Conservation (phyloP, 2,888 invertebrate genomes). For the Erebia ligea region DNA sequence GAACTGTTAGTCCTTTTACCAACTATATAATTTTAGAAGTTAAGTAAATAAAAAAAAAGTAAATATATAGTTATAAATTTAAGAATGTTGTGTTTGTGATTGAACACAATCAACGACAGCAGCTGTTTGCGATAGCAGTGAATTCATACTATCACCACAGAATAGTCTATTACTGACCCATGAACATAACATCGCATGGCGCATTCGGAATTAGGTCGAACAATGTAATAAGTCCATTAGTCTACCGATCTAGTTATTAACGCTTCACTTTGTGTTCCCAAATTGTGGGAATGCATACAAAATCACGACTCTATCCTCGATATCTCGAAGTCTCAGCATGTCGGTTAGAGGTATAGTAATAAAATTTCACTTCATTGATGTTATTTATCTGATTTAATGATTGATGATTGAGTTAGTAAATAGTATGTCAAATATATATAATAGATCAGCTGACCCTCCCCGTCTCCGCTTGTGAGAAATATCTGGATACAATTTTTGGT, state of each 20-base stretch:
- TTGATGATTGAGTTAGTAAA: not conserved
- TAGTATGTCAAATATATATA: too few relatives aligned
- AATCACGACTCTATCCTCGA: constrained; percentile 11
- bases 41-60: too few relatives aligned
- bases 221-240: constrained; percentile 38
- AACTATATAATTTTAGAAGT: too few relatives aligned
- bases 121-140: constrained; percentile 10
- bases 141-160: constrained; percentile 18
- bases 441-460: too few relatives aligned
- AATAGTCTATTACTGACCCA: too few relatives aligned
- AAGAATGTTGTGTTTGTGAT: not conserved
- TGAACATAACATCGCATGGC: constrained; percentile 7
- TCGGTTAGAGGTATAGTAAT: not conserved
- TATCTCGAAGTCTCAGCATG: not conserved
- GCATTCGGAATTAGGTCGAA: constrained; percentile 30
- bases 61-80: not conserved
- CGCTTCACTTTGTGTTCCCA: constrained; percentile 30
- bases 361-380: not conserved
- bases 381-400: not conserved
- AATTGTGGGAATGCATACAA: constrained; percentile 16
- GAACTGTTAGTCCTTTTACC: too few relatives aligned
- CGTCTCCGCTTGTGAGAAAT: too few relatives aligned
- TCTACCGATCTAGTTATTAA: constrained; percentile 30
- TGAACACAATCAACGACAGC: not conserved
- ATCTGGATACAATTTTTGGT: too few relatives aligned